Evolutionary conservation across 2,797 vertebrate genomes (phyloP).

Genomic region (Sebastes flavidus): DNA sequence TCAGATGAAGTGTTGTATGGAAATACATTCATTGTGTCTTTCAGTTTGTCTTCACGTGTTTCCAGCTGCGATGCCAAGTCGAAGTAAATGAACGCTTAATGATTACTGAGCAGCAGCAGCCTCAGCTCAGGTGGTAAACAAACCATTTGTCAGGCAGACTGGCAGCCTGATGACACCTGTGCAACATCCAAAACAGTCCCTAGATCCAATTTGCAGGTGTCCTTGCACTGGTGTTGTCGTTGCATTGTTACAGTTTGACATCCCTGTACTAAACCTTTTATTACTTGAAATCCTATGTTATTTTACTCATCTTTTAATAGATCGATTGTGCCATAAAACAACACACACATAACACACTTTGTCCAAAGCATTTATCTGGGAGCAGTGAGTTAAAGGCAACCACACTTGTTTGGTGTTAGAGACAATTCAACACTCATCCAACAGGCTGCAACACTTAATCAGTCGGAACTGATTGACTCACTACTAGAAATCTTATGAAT

Average conservation of each 20-base stretch:
- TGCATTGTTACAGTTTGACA: conserved; percentile 8
- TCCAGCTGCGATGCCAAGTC: conserved; percentile 55
- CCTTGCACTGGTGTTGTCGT: neutral
- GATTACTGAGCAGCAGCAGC: conserved; percentile 53
- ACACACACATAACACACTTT: neutral
- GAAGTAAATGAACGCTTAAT: conserved; percentile 61
- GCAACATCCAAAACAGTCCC: conserved; percentile 37
- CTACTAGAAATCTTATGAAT: neutral
- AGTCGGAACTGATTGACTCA: conserved; percentile 8
- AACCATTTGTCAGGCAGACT: conserved; percentile 58
- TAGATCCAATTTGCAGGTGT: conserved; percentile 55
- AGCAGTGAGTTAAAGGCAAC: conserved; percentile 9
- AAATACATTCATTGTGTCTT: conserved; percentile 51
- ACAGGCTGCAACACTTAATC: neutral
- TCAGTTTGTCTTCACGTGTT: conserved; percentile 30
- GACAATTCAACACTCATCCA: neutral
- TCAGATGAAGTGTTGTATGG: conserved; percentile 26
- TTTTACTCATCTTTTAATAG: neutral
- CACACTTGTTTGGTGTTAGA: conserved; percentile 17
- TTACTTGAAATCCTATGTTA: neutral
- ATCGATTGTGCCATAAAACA: neutral
- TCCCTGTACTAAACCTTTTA: neutral
- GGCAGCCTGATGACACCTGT: conserved; percentile 59
- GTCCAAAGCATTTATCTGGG: neutral
- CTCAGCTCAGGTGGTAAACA: conserved; percentile 66